Conservation (phyloP, 1,140 invertebrate species). For the Plectrocnemia conspersa region DNA sequence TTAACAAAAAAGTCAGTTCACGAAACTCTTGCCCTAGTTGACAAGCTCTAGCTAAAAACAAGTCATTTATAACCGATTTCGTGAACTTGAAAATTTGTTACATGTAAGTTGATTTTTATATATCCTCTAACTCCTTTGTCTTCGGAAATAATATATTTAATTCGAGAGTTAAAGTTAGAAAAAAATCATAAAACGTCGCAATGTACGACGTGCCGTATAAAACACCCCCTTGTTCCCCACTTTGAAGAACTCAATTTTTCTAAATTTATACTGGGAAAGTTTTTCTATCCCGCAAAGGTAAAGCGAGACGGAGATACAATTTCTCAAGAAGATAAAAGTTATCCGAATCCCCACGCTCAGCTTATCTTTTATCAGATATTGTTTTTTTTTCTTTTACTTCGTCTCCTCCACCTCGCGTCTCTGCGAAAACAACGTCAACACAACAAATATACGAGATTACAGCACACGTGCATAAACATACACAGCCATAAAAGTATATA, state of each 20-base stretch:
- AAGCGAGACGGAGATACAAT: conserved; percentile 9
- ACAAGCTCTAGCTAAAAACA: too few species aligned
- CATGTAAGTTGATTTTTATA: too few species aligned
- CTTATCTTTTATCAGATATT: conserved; percentile 18
- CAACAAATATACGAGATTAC: too few species aligned
- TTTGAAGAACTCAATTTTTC: conserved; percentile 18
- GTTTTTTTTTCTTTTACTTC: neutral
- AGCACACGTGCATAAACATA: too few species aligned
- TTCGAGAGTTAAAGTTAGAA: neutral
- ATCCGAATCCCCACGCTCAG: conserved; percentile 20
- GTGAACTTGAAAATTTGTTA: too few species aligned
- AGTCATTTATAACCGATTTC: too few species aligned
- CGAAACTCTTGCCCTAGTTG: too few species aligned
- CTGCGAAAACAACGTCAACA: conserved; percentile 8
- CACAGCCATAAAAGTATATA: too few species aligned
- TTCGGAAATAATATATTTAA: too few species aligned
- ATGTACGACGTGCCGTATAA: conserved; percentile 3
- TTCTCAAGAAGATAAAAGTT: conserved; percentile 24
- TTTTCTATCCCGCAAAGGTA: conserved; percentile 1
- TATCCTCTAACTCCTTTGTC: too few species aligned
- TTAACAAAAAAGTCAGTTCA: too few species aligned
- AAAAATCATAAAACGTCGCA: conserved; percentile 3
- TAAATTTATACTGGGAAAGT: conserved; percentile 18
- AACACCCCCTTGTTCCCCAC: conserved; percentile 2
- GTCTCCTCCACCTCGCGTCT: neutral